phyloP scores from a whole-genome alignment of 1,140 invertebrate genomes.

The Thrips palmi region DNA sequence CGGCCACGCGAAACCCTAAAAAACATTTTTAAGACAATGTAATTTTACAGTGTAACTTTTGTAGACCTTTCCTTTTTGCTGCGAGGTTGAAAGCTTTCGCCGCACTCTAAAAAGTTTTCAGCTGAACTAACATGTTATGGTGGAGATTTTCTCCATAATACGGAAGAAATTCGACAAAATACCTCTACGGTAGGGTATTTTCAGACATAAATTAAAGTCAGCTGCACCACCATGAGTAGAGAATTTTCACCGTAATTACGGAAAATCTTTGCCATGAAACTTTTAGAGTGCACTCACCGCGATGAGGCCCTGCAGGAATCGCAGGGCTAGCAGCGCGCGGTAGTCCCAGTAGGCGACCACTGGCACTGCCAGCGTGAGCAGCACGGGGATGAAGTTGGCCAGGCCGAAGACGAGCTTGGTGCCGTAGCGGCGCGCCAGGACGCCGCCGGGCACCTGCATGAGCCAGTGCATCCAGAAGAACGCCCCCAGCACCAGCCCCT shows the following conservation, averaged over 20 bases:
- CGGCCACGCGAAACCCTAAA: slow-evolving; percentile 62
- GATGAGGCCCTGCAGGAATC: slow-evolving; percentile 51
- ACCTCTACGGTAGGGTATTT: not conserved
- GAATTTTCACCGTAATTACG: not conserved
- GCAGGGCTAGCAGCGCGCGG: slow-evolving; percentile 35
- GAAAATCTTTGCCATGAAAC: not conserved
- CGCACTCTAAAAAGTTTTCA: not conserved
- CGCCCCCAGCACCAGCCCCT: slow-evolving; percentile 45
- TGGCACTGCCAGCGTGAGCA: slow-evolving; percentile 54
- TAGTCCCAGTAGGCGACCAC: slow-evolving; percentile 36
- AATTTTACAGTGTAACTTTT: too few relatives aligned
- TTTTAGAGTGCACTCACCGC: slow-evolving; percentile 33
- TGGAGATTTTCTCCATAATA: not conserved
- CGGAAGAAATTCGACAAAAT: not conserved
- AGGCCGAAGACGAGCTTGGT: slow-evolving; percentile 50
- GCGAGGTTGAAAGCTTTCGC: not conserved
- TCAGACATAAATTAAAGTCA: not conserved
- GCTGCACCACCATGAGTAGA: not conserved
- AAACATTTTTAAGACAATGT: slow-evolving; percentile 1
- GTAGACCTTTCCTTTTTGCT: too few relatives aligned
- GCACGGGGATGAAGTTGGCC: slow-evolving; percentile 42
- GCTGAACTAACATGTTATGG: not conserved
- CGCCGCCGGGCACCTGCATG: slow-evolving; percentile 53
- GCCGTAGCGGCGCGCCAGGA: slow-evolving; percentile 46
- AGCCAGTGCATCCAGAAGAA: slow-evolving; percentile 60